These are phyloP conservation scores for Hydrotaea cyrtoneurina DNA, from an alignment of 2,888 invertebrate species.

Conservation along the genomic window DNA sequence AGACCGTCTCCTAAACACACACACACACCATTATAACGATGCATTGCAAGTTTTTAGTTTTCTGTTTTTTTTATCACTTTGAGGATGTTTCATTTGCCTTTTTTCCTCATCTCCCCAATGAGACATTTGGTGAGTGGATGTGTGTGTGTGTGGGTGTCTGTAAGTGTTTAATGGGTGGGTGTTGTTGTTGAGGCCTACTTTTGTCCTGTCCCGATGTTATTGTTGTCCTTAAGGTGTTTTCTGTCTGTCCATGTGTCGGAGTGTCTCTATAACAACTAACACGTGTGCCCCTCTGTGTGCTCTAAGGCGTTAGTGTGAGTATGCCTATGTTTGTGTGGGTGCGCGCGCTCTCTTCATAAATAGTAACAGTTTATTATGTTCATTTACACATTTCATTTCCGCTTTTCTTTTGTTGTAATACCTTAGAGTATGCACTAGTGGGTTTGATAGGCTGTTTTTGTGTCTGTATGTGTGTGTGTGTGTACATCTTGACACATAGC, in stretches of 20 bases:
- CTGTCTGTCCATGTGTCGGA: not conserved
- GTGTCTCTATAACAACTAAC: not conserved
- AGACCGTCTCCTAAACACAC: not conserved
- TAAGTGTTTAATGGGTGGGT: not conserved
- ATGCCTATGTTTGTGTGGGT: not conserved
- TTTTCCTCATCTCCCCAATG: not conserved
- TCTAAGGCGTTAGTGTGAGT: too few species aligned
- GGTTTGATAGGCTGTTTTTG: not conserved
- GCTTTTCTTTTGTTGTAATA: not conserved
- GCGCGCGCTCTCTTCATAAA: constrained; percentile 1
- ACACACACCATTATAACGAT: not conserved
- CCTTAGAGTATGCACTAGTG: not conserved
- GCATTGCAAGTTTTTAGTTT: not conserved
- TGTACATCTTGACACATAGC: not conserved
- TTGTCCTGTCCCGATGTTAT: not conserved
- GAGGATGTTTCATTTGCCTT: not conserved
- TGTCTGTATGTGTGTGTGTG: not conserved
- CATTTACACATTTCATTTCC: constrained; percentile 41
- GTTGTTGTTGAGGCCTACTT: not conserved
- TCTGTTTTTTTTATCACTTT: not conserved
- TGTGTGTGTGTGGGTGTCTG: constrained; percentile 25
- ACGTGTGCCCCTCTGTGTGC: too few species aligned
- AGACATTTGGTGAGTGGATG: not conserved
- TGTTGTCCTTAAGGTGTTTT: constrained; percentile 20
- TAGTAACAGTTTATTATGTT: constrained; percentile 31